Evolutionary conservation across 2,888 invertebrate genomes (phyloP).

Genomic region (Argyra leucocephala): DNA sequence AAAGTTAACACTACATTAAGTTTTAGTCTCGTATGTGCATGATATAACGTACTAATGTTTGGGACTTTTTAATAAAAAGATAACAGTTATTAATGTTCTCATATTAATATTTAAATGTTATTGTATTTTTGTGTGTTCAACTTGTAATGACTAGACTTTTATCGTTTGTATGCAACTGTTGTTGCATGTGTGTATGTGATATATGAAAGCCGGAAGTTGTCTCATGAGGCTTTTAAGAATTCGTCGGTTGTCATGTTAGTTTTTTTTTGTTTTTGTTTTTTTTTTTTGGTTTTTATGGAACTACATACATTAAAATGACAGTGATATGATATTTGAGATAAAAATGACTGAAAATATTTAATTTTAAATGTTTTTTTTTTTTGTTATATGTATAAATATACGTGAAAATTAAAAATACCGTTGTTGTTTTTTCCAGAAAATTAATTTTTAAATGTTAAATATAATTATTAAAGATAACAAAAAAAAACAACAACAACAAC

Average conservation of each 20-base stretch:
- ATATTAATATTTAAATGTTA: no score
- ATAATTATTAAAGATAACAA: neutral
- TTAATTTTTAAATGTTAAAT: neutral
- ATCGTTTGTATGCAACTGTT: neutral
- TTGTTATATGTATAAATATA: neutral
- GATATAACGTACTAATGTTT: neutral
- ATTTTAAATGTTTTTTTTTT: neutral
- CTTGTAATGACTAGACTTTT: neutral
- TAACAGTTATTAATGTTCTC: neutral
- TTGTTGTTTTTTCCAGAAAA: neutral
- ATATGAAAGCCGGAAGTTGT: neutral
- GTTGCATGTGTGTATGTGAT: neutral
- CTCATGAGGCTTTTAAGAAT: conserved; percentile 3
- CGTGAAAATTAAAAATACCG: no score
- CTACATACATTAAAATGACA: neutral
- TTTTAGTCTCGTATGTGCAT: neutral
- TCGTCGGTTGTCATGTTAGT: no score
- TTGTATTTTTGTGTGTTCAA: neutral
- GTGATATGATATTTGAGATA: conserved; percentile 3
- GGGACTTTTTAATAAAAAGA: neutral
- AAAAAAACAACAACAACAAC: no score
- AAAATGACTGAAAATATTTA: neutral
- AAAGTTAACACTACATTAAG: neutral
- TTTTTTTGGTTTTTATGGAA: neutral
- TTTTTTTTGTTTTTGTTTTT: no score